Base-by-base conservation (phyloP, 2,888 invertebrate genomes). In the Epinotia demarniana region DNA sequence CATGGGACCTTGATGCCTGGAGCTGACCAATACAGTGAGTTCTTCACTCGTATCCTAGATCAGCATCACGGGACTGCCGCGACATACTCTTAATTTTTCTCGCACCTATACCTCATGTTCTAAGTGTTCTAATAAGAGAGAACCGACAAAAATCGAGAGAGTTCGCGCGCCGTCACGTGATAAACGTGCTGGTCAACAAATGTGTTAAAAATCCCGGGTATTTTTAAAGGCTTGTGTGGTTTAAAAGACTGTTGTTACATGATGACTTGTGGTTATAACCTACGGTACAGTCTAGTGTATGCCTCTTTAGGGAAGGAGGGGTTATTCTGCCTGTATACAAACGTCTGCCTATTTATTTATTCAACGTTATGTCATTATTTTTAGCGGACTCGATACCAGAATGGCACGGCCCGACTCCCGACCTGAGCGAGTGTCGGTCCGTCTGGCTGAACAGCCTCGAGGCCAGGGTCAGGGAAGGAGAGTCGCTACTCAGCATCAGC, bases 381-480 rank as follows among this genome's bases (percentile, higher is more conserved):
- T 6, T 85, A 93, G 93, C 87, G 9, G 92, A 92, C 43, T 80
- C 90, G 3, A 83, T 94, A 76, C 95, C 96, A 16, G 95, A 95
- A 80, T 97, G 98, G 97, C 95, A 95, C 79, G 97, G 97, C 0
- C 91, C 95, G 16, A 96, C 97, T 6, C 98, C 98, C 0, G 98
- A 98, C 87, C 94, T 98, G 43, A 98, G 98, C 82, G 97, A 98
- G 86, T 98, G 98, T 82, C 95, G 97, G 16, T 98, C 98, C 3
- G 96, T 97, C 8, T 98, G 98, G 98, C 92, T 98, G 68, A 97
- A 97, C 77, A 97, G 97, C 79, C 93, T 98, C 8, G 98, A 98
- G 86, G 96, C 96, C 75, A 95, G 97, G 46, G 96, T 97, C 13
- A 94, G 96, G 78, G 96, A 97, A 77, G 96, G 96, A 62, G 97